Base-by-base conservation (phyloP, 2,888 invertebrate species). In the Gastrophysa polygoni region DNA sequence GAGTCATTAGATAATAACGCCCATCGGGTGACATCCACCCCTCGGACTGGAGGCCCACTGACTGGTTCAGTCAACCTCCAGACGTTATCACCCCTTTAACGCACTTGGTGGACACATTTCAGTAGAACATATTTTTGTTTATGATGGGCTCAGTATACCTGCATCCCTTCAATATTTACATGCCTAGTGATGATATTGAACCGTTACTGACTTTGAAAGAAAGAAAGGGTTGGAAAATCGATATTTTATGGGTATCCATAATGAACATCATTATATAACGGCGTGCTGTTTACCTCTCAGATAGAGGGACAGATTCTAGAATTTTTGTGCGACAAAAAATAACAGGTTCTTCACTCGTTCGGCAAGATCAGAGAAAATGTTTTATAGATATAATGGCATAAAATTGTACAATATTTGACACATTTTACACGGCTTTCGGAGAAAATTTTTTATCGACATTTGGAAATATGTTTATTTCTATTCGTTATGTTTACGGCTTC, bases 401-500 rank as follows among this genome's bases (percentile, higher is more conserved):
- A 58, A 64, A 61, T 59, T 54, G 46, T 34, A 48, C 29, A 43
- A 54, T 56, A 51, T 61, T 64, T 18, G 29, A 29, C 20, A 24
- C 20, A 56, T 63, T 63, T 56, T 29, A 44, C 47, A 59, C 28
- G 61, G 49, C 50, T 50, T 18, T 64, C 56, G 47, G 14, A 38
- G 51, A 61, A 52, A n/a, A 49, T 48, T 64, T 61, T 64, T 64
- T 64, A 54, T 52, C 47, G 55, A 56, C 47, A 49, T 29, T 47
- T 56, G 47, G 47, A 57, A 64, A 64, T 55, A 64, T 64, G 57
- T 54, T 61, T 57, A 61, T 49, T 43, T 51, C 18, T 10, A 47
- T 48, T n/a, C n/a, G n/a, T n/a, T 28, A 21, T 38, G n/a, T 14
- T 38, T 8, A 38, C 3, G 14, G n/a, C 3, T 6, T 38, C 4